Base-by-base conservation (phyloP, 2,888 invertebrate species). In the Epinotia bilunana region DNA sequence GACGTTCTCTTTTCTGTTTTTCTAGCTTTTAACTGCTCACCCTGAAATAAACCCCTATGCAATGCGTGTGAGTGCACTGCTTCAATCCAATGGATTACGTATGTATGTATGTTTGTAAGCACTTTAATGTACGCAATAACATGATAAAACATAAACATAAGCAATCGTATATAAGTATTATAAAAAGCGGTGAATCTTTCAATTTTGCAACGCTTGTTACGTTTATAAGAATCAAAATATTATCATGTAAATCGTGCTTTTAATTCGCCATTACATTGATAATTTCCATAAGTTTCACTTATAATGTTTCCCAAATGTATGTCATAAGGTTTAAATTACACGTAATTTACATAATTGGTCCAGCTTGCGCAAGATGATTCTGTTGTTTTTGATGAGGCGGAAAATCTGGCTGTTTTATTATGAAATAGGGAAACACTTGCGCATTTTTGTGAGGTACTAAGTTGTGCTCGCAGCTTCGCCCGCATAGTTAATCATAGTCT, bases 271-370 rank as follows among this genome's bases (percentile, higher is more conserved):
- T 68, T 58, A 68, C 43, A 58, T 60, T 23, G 23, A 60, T 69
- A 58, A 60, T 69, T 60, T 43, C 46, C 58, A 46, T 69, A 60
- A 69, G 16, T 60, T 69, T 69, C 69, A 69, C 69, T 69, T 60
- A 58, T 58, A 69, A 69, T 60, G 20, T 46, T 60, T 23, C 53
- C 58, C n/a, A 68, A 60, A 69, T 69, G 69, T 60, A 46, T 69
- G 60, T 46, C 58, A 46, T 16, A 69, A 43, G 7, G 23, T 46
- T 46, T 11, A 69, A 68, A 69, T 69, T 69, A 69, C 69, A 46
- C 12, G 43, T 28, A 28, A 69, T 60, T 60, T 69, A 23, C 69
- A 69, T 69, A 69, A 69, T 69, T 12, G 39, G 55, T 55, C 13
- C 53, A 9, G 57, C 67, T 57, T 20, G 60, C 23, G 58, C 23